Percentiles rank a stretch among this genome's conserved stretches.
Evolutionary conservation across 2,888 invertebrate species (phyloP).

Genomic region (Microctonus brassicae): DNA sequence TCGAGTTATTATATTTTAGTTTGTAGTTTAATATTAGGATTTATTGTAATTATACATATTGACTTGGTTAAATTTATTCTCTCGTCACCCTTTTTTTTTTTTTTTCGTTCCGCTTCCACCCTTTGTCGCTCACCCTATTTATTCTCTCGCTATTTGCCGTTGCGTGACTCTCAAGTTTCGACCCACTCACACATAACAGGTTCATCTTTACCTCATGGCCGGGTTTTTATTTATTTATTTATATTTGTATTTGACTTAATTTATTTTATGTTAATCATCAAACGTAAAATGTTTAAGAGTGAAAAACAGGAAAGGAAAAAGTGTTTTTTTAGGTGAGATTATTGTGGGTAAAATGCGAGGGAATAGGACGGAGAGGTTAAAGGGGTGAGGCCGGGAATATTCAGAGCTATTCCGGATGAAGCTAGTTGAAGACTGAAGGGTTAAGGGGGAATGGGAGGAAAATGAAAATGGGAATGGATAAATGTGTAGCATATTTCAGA

Average conservation of each 20-base stretch:
- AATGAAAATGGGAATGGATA: background rate
- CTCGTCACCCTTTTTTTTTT: background rate
- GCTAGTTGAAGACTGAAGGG: conserved; percentile 7
- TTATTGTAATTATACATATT: background rate
- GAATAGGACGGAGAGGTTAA: background rate
- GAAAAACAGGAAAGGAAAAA: background rate
- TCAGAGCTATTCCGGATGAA: conserved; percentile 2
- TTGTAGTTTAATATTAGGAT: background rate
- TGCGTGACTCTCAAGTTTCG: conserved; percentile 4
- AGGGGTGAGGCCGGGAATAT: background rate
- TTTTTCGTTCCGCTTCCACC: background rate
- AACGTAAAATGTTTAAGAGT: background rate
- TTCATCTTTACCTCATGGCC: conserved; percentile 7
- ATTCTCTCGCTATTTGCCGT: background rate
- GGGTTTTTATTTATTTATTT: background rate
- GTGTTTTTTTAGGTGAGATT: background rate
- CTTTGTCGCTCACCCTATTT: background rate
- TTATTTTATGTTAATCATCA: background rate
- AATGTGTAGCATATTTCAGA: background rate
- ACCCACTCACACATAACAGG: conserved; percentile 7
- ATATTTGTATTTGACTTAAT: background rate
- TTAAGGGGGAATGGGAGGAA: background rate
- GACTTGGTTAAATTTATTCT: background rate
- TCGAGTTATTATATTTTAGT: background rate
- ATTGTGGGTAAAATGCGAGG: background rate